Percentiles rank a stretch among this genome's conserved stretches.
Evolutionary conservation across 2,888 invertebrate species (phyloP).

Genomic region (Thysanoteuthis rhombus): DNA sequence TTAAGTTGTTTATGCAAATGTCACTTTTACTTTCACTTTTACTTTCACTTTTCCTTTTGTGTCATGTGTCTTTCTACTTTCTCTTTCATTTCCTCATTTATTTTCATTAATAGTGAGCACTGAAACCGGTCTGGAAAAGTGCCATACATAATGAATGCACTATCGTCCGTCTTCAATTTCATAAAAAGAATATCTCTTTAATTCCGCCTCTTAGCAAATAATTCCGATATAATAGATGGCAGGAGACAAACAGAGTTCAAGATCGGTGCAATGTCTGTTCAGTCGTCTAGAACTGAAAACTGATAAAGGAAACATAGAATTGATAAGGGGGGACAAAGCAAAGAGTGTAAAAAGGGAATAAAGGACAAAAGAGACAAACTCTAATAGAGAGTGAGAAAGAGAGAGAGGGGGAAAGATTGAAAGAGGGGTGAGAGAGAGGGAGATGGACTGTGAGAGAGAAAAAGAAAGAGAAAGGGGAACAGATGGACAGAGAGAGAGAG

Average conservation of each 20-base stretch:
- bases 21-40: not conserved
- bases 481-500: too few relatives aligned
- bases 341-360: too few relatives aligned
- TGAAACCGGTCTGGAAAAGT: not conserved
- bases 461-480: too few relatives aligned
- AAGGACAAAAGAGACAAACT: too few relatives aligned
- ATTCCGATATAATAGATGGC: not conserved
- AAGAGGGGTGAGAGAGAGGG: not conserved
- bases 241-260: not conserved
- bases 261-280: not conserved
- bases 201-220: not conserved
- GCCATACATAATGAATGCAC: not conserved
- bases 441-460: not conserved
- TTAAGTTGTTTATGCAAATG: constrained; percentile 12
- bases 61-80: not conserved
- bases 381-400: not conserved
- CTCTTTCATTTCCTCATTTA: not conserved
- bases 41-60: too few relatives aligned
- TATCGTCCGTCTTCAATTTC: not conserved
- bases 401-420: not conserved
- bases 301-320: not conserved
- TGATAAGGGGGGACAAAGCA: too few relatives aligned
- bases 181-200: constrained; percentile 12
- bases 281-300: not conserved
- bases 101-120: not conserved